Evolutionary conservation across 2,113 vertebrate species (phyloP).

Genomic region (Dicentrarchus labrax): DNA sequence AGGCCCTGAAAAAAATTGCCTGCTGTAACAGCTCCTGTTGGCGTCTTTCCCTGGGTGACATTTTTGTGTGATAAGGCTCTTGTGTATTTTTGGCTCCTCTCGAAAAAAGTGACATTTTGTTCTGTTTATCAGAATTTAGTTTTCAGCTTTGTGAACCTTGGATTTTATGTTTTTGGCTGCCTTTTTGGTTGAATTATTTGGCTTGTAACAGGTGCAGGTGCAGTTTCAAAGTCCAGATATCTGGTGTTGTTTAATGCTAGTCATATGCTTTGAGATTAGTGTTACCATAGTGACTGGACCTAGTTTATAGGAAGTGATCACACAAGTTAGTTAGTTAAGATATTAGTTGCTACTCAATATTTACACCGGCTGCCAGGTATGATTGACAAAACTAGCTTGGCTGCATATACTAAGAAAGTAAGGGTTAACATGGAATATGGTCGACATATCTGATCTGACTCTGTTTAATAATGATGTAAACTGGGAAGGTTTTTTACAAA

Average conservation of each 20-base stretch:
- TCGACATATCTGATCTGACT: no score
- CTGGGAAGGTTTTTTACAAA: no score
- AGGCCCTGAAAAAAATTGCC: not conserved
- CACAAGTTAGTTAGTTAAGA: no score
- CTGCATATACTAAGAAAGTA: no score
- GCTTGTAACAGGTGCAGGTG: constrained; percentile 1
- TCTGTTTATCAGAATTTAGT: constrained; percentile 24
- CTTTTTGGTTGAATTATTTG: not conserved
- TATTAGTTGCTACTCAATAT: no score
- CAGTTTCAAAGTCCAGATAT: not conserved
- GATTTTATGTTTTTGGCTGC: constrained; percentile 24
- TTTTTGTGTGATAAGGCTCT: constrained; percentile 44
- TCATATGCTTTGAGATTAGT: not conserved
- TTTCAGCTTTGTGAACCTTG: constrained; percentile 41
- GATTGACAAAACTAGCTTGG: no score
- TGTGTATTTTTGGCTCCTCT: constrained; percentile 47
- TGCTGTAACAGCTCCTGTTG: constrained; percentile 30
- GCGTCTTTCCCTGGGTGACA: constrained; percentile 32
- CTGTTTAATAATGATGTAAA: not conserved
- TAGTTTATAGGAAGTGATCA: not conserved
- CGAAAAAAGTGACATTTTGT: constrained; percentile 36
- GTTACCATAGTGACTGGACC: not conserved
- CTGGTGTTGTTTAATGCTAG: not conserved
- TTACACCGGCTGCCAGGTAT: no score
- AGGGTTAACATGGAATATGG: no score